A percentile compares a stretch with the other conserved stretches of the same genome.
These are phyloP conservation scores for Psittacula derbiana DNA, from an alignment of 2,797 vertebrate species.

Conservation along the genomic window DNA sequence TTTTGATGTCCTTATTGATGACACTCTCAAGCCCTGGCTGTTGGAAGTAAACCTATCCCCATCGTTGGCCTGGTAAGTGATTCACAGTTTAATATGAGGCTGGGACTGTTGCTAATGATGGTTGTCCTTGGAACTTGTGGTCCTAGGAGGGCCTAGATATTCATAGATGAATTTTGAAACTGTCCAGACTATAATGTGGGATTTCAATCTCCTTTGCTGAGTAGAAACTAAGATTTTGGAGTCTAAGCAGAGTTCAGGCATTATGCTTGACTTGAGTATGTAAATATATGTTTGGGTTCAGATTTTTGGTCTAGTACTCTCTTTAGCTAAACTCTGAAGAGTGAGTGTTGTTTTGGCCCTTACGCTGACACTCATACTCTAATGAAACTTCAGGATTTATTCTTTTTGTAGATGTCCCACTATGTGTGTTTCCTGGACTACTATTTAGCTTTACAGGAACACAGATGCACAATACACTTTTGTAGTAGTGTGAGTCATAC, in stretches of 20 bases:
- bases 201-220: neutral
- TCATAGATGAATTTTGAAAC: neutral
- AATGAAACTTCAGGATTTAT: neutral
- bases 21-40: conserved; percentile 95
- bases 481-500: neutral
- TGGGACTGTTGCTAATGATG: neutral
- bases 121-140: neutral
- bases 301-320: neutral
- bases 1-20: conserved; percentile 96
- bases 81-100: neutral
- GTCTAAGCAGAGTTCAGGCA: neutral
- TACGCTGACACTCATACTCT: neutral
- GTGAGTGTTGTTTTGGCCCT: neutral
- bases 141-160: neutral
- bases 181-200: neutral
- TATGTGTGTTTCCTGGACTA: neutral
- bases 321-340: neutral
- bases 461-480: neutral
- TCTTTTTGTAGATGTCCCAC: neutral
- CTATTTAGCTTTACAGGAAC: neutral
- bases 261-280: neutral
- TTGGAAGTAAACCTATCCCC: conserved; percentile 97
- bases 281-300: neutral
- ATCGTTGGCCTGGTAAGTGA: conserved; percentile 92
- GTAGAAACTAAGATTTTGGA: neutral